These are phyloP conservation scores for Ariopsis seemanni DNA, from an alignment of 2,113 vertebrate genomes.

Conservation along the genomic window DNA sequence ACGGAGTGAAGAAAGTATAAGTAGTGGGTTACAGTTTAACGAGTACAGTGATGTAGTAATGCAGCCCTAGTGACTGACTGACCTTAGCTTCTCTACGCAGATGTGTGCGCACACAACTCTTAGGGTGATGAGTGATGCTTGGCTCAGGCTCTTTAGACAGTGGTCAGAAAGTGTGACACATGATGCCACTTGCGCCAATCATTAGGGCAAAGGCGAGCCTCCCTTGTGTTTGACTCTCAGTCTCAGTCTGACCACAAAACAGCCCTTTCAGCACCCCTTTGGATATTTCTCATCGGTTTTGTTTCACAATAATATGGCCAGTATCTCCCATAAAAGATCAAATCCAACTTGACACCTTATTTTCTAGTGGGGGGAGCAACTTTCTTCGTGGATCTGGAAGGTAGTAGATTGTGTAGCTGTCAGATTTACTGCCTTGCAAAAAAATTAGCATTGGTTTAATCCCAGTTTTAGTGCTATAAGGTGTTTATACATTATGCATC, in stretches of 20 bases:
- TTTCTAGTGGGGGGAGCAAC: background rate
- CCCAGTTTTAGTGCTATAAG: constrained; percentile 1
- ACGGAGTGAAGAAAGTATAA: constrained; percentile 49
- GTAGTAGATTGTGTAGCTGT: background rate
- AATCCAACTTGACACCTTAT: background rate
- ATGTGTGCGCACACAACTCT: background rate
- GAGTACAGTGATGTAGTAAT: constrained; percentile 47
- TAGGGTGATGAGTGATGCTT: constrained; percentile 69
- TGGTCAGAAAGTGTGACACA: constrained; percentile 65
- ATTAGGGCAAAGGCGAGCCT: constrained; percentile 30
- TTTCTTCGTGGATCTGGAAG: background rate
- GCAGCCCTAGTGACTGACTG: constrained; percentile 10
- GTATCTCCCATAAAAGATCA: background rate
- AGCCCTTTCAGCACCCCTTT: constrained; percentile 36
- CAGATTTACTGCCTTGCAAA: background rate
- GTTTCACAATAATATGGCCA: constrained; percentile 15
- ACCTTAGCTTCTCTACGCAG: background rate
- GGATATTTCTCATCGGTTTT: constrained; percentile 22
- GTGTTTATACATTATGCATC: constrained; percentile 31
- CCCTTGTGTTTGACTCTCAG: constrained; percentile 24
- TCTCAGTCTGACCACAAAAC: constrained; percentile 34
- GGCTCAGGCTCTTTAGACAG: constrained; percentile 70
- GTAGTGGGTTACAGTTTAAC: constrained; percentile 43
- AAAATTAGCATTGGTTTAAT: background rate
- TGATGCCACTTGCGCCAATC: constrained; percentile 53